phyloP scores from a whole-genome alignment of 2,888 invertebrate species.

The Epistrophe eligans region DNA sequence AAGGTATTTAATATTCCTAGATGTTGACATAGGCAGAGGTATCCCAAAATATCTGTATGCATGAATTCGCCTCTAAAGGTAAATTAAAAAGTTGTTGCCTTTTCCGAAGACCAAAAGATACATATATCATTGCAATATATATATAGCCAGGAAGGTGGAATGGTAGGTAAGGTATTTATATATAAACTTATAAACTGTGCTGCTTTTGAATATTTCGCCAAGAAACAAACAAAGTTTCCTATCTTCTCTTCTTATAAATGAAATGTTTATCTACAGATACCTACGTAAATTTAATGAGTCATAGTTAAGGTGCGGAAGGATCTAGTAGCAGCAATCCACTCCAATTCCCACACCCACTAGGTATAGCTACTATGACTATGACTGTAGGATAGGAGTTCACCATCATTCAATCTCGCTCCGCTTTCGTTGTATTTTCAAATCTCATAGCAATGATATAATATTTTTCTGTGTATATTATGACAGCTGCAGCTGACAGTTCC shows the following conservation, averaged over 20 bases:
- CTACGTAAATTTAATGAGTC: slow-evolving; percentile 59
- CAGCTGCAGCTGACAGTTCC: slow-evolving; percentile 62
- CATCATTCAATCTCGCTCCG: slow-evolving; percentile 28
- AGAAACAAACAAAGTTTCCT: slow-evolving; percentile 7
- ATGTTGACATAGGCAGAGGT: slow-evolving; percentile 42
- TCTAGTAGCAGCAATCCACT: slow-evolving; percentile 2
- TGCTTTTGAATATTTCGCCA: slow-evolving; percentile 25
- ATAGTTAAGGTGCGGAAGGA: slow-evolving; percentile 29
- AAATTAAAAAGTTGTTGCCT: slow-evolving; percentile 52
- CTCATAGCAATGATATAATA: slow-evolving; percentile 31
- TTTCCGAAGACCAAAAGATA: slow-evolving; percentile 40
- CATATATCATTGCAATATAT: slow-evolving; percentile 8
- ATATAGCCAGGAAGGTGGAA: too few relatives aligned
- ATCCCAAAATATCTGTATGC: slow-evolving; percentile 47
- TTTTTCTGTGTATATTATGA: slow-evolving; percentile 42
- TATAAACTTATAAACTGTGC: neutral
- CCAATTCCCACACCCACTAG: slow-evolving; percentile 23
- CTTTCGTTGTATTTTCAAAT: slow-evolving; percentile 13
- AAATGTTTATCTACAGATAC: slow-evolving; percentile 39
- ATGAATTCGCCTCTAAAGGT: slow-evolving; percentile 46
- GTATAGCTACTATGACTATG: too few relatives aligned
- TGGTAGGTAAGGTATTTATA: too few relatives aligned
- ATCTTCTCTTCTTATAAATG: neutral
- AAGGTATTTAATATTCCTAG: slow-evolving; percentile 9
- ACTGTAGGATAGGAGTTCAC: slow-evolving; percentile 22